phyloP scores from a whole-genome alignment of 1,140 invertebrate genomes.

The Drosophila ironensis region DNA sequence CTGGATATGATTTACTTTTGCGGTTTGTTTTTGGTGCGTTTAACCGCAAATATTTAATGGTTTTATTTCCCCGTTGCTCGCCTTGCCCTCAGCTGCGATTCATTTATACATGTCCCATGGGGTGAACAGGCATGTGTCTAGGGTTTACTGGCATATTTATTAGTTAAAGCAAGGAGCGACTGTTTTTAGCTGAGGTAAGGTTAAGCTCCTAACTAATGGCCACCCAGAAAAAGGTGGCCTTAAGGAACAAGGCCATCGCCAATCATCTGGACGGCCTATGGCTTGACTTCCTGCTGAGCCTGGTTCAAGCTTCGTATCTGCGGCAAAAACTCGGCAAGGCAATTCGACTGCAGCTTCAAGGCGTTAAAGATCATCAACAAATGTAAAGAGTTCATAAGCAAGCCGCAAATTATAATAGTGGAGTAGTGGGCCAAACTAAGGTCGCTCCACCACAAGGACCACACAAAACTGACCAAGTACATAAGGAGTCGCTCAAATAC shows the following conservation, averaged over 20 bases:
- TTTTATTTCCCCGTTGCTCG: constrained; percentile 60
- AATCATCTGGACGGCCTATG: neutral
- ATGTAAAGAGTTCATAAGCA: neutral
- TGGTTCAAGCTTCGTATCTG: no score
- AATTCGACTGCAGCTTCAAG: constrained; percentile 1
- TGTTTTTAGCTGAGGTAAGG: constrained; percentile 59
- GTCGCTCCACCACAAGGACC: constrained; percentile 3
- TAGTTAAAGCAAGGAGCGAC: constrained; percentile 63
- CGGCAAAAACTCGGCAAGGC: neutral
- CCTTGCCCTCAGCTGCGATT: constrained; percentile 69
- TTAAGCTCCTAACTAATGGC: constrained; percentile 54
- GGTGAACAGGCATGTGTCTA: constrained; percentile 14
- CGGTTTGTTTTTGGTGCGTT: constrained; percentile 78
- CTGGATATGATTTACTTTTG: constrained; percentile 78
- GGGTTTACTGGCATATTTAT: constrained; percentile 73
- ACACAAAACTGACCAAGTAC: neutral
- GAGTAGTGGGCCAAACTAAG: neutral
- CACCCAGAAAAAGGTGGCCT: constrained; percentile 36
- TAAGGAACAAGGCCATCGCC: constrained; percentile 3
- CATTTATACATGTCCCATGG: constrained; percentile 67
- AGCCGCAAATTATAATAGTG: neutral
- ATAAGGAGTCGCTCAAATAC: neutral
- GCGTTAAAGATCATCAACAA: neutral
- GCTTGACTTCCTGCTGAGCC: neutral
- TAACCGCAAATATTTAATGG: constrained; percentile 81